These are phyloP conservation scores for Lycaon pictus DNA, from an alignment of 2,113 vertebrate genomes.

Conservation along the genomic window DNA sequence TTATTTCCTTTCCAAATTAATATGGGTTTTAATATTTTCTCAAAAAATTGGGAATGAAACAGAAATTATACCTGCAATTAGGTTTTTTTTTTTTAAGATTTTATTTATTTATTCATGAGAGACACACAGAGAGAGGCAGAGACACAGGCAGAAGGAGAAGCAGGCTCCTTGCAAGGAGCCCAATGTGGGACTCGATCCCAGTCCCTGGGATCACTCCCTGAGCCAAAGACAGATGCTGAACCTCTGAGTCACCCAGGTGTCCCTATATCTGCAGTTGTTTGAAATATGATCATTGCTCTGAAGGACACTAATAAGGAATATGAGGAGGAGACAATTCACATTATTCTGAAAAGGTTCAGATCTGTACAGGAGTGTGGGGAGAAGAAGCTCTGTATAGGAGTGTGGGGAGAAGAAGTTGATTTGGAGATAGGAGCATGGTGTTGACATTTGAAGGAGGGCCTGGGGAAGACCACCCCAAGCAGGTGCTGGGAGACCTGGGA, in stretches of 20 bases:
- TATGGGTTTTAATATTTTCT: conserved; percentile 40
- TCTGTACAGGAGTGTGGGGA: neutral
- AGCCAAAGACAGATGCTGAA: too few species aligned
- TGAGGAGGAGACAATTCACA: neutral
- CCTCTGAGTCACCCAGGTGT: too few species aligned
- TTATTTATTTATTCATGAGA: too few species aligned
- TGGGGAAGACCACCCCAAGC: too few species aligned
- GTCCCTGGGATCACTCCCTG: too few species aligned
- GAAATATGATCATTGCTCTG: neutral
- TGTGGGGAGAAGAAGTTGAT: neutral
- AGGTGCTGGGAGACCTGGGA: neutral
- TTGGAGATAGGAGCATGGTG: neutral
- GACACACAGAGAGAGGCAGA: too few species aligned
- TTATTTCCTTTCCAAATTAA: neutral
- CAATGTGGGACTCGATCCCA: too few species aligned
- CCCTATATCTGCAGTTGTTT: neutral
- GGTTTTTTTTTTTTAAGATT: neutral
- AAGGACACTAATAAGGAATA: neutral
- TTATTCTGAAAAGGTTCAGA: neutral
- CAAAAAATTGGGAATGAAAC: neutral
- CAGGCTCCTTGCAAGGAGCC: too few species aligned
- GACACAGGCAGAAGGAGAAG: too few species aligned
- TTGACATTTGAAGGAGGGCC: neutral
- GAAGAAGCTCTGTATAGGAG: neutral
- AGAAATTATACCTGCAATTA: neutral